Evolutionary conservation across 2,888 invertebrate species (phyloP).

Genomic region (Ceraclea dissimilis): DNA sequence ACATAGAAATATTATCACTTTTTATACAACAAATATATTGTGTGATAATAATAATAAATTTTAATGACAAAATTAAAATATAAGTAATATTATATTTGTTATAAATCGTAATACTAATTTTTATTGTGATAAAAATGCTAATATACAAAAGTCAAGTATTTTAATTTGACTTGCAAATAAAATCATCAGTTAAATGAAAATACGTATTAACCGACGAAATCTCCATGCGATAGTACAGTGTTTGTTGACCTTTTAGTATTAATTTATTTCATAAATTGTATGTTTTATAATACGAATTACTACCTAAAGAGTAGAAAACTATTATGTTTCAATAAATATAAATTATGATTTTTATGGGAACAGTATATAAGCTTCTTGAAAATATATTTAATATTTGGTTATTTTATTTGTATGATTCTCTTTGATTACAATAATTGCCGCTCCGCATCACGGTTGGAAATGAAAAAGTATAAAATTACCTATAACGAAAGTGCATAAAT

Average conservation of each 20-base stretch:
- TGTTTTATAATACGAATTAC: background rate
- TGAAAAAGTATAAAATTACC: too few species aligned
- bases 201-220: background rate
- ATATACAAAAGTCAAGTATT: background rate
- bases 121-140: background rate
- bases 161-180: background rate
- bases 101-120: background rate
- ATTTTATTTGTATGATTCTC: too few species aligned
- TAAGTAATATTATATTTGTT: background rate
- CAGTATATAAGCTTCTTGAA: too few species aligned
- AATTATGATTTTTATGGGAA: too few species aligned
- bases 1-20: too few species aligned
- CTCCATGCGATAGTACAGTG: background rate
- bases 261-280: background rate
- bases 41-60: conserved; percentile 1
- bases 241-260: background rate
- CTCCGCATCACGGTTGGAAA: too few species aligned
- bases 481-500: too few species aligned
- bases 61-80: background rate
- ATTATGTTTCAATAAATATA: background rate
- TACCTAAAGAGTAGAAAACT: background rate
- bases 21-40: background rate
- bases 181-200: background rate
- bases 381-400: too few species aligned
- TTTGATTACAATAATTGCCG: too few species aligned